Evolutionary conservation across 30 jellyfish, hydroid and myxozoan genomes (phyloP).

Genomic region (Cassiopea xamachana): DNA sequence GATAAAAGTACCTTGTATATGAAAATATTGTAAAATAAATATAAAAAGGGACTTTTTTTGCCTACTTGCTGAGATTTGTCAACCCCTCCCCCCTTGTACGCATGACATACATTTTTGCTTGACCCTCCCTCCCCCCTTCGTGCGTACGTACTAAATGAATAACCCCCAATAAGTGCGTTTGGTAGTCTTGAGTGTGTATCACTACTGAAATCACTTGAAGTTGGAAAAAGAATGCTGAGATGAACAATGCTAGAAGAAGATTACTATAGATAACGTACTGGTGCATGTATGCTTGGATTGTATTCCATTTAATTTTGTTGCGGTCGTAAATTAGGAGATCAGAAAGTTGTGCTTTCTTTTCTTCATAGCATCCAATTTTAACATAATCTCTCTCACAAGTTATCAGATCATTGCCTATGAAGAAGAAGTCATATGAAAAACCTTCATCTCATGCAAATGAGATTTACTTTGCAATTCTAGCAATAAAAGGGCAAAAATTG

Average conservation of each 20-base stretch:
- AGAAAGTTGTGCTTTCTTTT: not conserved
- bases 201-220: too few species aligned
- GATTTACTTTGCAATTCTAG: not conserved
- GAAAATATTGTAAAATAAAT: too few species aligned
- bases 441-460: not conserved
- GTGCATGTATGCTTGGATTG: constrained; percentile 26
- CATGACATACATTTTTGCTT: too few species aligned
- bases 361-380: constrained; percentile 52
- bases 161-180: too few species aligned
- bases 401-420: constrained; percentile 12
- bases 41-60: not conserved
- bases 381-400: constrained; percentile 48
- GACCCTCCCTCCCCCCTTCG: not conserved
- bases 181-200: too few species aligned
- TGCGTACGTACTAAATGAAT: not conserved
- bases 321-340: constrained; percentile 26
- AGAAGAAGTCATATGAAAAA: not conserved
- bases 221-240: too few species aligned
- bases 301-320: constrained; percentile 8
- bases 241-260: too few species aligned
- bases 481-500: too few species aligned
- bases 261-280: not conserved
- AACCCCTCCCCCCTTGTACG: not conserved
- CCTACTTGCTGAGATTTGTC: not conserved
- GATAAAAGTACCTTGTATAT: too few species aligned